These are phyloP conservation scores for Psophia crepitans DNA, from an alignment of 2,113 vertebrate species.

Conservation along the genomic window DNA sequence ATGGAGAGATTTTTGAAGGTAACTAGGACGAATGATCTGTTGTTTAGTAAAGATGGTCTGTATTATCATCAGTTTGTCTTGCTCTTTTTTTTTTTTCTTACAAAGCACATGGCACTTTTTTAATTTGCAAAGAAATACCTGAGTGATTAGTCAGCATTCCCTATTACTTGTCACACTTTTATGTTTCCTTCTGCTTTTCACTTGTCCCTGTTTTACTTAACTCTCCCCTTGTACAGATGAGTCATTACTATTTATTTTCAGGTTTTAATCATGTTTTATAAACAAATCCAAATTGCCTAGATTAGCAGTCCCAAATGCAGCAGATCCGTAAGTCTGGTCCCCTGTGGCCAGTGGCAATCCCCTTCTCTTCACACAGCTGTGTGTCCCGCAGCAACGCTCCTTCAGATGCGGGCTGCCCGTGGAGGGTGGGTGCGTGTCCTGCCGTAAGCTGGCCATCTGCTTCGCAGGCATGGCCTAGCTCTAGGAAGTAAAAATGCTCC, in stretches of 20 bases:
- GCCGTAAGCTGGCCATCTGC: background rate
- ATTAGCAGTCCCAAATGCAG: background rate
- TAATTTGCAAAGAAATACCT: background rate
- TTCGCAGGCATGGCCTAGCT: background rate
- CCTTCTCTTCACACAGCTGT: rapidly evolving
- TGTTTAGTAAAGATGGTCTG: background rate
- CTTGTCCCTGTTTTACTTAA: background rate
- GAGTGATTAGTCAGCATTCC: background rate
- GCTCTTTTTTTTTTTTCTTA: background rate
- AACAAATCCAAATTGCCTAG: background rate
- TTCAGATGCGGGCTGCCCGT: rapidly evolving
- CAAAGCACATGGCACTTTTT: background rate
- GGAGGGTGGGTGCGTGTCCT: rapidly evolving
- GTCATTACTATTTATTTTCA: background rate
- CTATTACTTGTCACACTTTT: background rate
- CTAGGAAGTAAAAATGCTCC: background rate
- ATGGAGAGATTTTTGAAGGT: background rate
- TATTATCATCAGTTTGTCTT: background rate
- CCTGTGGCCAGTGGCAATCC: background rate
- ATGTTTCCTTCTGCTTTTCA: background rate
- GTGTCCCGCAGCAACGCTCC: background rate
- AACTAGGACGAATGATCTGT: background rate
- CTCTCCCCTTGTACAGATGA: background rate
- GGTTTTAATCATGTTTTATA: background rate
- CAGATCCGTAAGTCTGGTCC: background rate